Evolutionary conservation across 2,888 invertebrate genomes (phyloP), one percentile per base, ranked within the genome.

Genomic region (Metellina segmentata): DNA sequence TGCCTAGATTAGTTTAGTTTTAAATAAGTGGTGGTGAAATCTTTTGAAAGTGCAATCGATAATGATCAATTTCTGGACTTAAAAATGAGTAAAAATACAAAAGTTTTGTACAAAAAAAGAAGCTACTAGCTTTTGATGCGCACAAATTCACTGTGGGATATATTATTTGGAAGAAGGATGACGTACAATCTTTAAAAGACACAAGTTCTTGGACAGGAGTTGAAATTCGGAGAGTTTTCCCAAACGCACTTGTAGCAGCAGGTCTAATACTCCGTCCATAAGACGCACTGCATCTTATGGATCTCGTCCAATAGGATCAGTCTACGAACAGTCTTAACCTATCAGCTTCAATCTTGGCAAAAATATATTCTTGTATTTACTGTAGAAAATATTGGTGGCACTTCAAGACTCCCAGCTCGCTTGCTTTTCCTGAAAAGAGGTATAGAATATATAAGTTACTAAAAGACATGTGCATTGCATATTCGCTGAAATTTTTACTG

Each of bases 261-360:
- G 61, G 61, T 61, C 61, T 16, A 61, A 61, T 16, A 61, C 16
- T 48, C 53, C 53, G 13, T 61, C 51, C 48, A 53, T 85, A 85
- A 85, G 74, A 85, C 74, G 85, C 85, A 75, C 85, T 11, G 85
- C 85, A 85, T 85, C 48, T 85, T 85, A 85, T 53, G 85, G 85
- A 61, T 53, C 53, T 74, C 61, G 61, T 61, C 16, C 61, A 61
- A 61, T 16, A 61, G 5, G 16, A 61, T 61, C 61, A 61, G 61
- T 61, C 75, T 75, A 75, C 20, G 48, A 48, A 48, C 75, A 75
- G 51, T 49, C 34, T 48, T n/a, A 75, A 49, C 75, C 48, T 9
- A 75, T 85, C 61, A 20, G 74, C 74, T 52, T 52, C 20, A 75
- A 49, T 75, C 49, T 79, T 52, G 51, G 71, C 34, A 79, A 87